Evolutionary conservation across 2,797 vertebrate genomes (phyloP).

Genomic region (Scolopax bukidnonensis): DNA sequence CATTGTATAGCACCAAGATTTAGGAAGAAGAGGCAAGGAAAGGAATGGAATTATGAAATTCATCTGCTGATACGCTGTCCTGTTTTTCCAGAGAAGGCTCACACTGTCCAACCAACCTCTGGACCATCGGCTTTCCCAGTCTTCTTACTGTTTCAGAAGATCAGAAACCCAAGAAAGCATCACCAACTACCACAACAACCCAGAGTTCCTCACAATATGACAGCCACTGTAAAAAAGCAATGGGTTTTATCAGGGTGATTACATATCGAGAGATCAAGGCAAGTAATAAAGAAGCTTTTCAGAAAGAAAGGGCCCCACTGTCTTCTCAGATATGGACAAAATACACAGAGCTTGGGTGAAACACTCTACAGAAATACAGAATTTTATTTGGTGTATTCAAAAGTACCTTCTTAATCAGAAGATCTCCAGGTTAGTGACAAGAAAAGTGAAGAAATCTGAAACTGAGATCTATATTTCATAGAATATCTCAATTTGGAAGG

Average conservation of each 20-base stretch:
- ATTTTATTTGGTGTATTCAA: neutral
- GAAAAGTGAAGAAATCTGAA: neutral
- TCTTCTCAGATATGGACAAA: neutral
- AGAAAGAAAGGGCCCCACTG: neutral
- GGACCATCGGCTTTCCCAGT: neutral
- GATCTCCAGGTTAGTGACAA: neutral
- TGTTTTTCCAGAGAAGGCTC: constrained; percentile 74
- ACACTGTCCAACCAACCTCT: neutral
- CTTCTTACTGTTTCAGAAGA: neutral
- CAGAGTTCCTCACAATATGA: neutral
- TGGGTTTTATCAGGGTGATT: neutral
- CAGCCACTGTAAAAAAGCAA: neutral
- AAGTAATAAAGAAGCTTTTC: neutral
- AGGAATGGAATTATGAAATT: constrained; percentile 68
- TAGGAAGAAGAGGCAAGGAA: constrained; percentile 16
- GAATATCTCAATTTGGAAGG: neutral
- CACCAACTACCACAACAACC: neutral
- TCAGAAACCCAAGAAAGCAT: neutral
- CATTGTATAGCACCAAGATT: constrained; percentile 72
- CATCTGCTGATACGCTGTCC: constrained; percentile 76
- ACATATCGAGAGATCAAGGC: neutral
- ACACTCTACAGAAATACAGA: neutral
- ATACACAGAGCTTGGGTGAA: neutral
- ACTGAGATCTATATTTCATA: neutral
- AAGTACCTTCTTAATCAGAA: neutral